These are phyloP conservation scores for Gallinago jamesoni DNA, from an alignment of 2,113 vertebrate species.

Conservation along the genomic window DNA sequence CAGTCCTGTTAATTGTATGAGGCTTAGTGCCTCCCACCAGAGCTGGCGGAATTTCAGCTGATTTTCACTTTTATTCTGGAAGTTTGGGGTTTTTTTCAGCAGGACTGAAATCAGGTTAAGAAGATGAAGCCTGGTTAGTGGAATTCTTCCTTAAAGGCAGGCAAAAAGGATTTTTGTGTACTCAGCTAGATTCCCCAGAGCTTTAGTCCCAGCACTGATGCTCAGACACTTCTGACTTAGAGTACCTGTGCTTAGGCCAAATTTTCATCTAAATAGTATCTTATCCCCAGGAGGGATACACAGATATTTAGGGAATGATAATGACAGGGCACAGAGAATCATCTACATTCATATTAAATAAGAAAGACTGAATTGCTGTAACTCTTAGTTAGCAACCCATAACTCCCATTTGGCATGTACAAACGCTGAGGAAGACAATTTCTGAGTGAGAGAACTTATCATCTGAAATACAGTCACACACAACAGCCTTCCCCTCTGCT, in stretches of 20 bases:
- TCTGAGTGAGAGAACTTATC: background rate
- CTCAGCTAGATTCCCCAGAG: background rate
- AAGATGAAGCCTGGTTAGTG: background rate
- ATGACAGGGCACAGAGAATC: background rate
- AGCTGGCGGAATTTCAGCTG: background rate
- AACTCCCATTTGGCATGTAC: background rate
- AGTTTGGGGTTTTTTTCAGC: background rate
- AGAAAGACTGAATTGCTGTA: background rate
- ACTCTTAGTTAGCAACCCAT: background rate
- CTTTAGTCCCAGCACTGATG: background rate
- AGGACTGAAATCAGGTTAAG: background rate
- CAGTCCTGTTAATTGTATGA: fast-evolving
- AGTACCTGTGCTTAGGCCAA: background rate
- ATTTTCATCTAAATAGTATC: background rate
- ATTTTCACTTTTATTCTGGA: background rate
- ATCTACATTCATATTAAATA: background rate
- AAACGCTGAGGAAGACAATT: background rate
- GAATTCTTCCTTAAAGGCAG: background rate
- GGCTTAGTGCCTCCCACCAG: background rate
- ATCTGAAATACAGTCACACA: background rate
- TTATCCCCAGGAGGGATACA: background rate
- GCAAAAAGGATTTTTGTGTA: background rate
- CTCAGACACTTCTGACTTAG: background rate
- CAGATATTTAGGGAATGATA: background rate
- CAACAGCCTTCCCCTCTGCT: background rate